Base-by-base conservation (phyloP, 2,113 vertebrate species). In the Rhynchopsitta pachyrhyncha region DNA sequence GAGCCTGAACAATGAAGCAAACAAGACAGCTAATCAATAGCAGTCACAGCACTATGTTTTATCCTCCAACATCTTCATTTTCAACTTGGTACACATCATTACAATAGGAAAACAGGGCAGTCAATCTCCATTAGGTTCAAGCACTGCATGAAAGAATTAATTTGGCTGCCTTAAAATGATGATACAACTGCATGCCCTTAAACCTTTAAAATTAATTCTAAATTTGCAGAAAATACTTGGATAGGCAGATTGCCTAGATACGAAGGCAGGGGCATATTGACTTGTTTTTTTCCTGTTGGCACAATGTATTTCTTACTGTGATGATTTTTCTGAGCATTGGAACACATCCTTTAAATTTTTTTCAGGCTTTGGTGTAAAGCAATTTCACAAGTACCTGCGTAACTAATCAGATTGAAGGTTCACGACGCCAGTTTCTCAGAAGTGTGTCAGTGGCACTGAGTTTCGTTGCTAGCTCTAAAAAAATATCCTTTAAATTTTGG, bases 11-110 rank as follows among this genome's bases (percentile, higher is more conserved):
- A 97, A 97, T 95, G 96, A 94, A 88, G 96, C 93, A 96, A 97
- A 95, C 68, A 83, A 93, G 97, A 97, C 93, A 96, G 95, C 84
- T 97, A 97, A 98, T 98, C 98, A 97, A 98, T 97, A 97, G 96
- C 85, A 93, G 91, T 90, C 98, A 96, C 95, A 86, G 85, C 70
- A 88, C 93, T 94, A 91, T 95, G 96, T 98, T 97, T 97, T 95
- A 97, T 92, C 95, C 93, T 69, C 75, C 82, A 95, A 96, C 94
- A 97, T 97, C 97, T 97, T 98, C 82, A 96, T 96, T 97, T 97
- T 97, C 96, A 95, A 95, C 88, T 97, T 80, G 70, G 88, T 95
- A 97, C 97, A 97, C 96, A 97, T 97, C 93, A 98, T 96, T 96
- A 97, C 96, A 97, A 96, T 74, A 96, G 97, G 97, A 97, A 97